A percentile compares a stretch with the other conserved stretches of the same genome.
Evolutionary conservation across 35 echinoderm and acorn worm genomes (phyloP).

Genomic region (Patiria miniata): DNA sequence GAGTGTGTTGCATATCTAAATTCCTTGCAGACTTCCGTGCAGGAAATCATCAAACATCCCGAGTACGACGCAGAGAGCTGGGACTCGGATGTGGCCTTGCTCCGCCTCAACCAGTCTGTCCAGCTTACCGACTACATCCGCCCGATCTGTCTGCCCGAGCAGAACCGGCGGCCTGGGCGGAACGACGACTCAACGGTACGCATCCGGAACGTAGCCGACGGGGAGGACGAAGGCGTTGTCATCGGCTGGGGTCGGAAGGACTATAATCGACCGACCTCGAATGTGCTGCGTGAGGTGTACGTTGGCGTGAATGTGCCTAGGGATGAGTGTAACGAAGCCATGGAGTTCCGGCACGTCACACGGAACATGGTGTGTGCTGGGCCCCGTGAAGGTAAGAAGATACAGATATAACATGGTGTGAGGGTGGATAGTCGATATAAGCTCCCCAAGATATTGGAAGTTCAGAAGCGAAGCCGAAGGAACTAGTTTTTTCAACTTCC

Average conservation of each 20-base stretch:
- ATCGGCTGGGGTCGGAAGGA: conserved; percentile 36
- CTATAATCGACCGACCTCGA: neutral
- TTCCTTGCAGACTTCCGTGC: neutral
- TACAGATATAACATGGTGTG: no score
- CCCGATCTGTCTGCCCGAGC: conserved; percentile 51
- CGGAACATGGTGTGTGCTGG: conserved; percentile 60
- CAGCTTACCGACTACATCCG: conserved; percentile 36
- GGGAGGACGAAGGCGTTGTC: neutral
- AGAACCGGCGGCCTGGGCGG: neutral
- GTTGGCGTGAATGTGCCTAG: neutral
- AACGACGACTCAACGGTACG: neutral
- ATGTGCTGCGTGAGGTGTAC: conserved; percentile 31
- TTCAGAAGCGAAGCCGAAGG: no score
- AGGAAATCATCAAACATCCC: conserved; percentile 27
- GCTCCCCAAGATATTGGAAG: no score
- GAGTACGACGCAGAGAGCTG: conserved; percentile 17
- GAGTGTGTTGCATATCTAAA: neutral
- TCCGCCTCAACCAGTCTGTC: conserved; percentile 28
- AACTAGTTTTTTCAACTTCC: no score
- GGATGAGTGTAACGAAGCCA: neutral
- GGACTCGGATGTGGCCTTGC: conserved; percentile 44
- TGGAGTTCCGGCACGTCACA: conserved; percentile 3
- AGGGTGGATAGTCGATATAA: no score
- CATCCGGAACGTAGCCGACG: neutral
- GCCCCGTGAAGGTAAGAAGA: conserved; percentile 7